Conservation (phyloP, 2,797 vertebrate genomes). For the Peromyscus aztecus region DNA sequence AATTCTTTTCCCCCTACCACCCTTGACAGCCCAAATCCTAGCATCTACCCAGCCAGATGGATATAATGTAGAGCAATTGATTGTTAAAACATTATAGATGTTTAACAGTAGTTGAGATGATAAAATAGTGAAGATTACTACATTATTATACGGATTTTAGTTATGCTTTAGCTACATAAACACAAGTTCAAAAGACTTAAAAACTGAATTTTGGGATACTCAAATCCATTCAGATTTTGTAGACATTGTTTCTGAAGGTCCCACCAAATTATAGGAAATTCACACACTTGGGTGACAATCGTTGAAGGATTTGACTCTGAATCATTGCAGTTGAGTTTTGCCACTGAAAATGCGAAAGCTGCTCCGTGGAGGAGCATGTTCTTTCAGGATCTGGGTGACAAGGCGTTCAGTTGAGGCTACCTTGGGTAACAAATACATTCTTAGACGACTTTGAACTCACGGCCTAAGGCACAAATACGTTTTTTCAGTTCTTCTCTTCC, state of each 20-base stretch:
- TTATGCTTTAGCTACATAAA: conserved; percentile 8
- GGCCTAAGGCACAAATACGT: background rate
- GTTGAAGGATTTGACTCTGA: background rate
- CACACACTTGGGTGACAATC: background rate
- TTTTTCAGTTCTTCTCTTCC: background rate
- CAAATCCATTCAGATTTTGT: background rate
- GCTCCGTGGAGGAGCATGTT: background rate
- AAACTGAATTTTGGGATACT: background rate
- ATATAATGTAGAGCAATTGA: background rate
- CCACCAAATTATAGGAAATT: conserved; percentile 6
- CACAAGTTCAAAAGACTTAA: background rate
- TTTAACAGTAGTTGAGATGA: background rate
- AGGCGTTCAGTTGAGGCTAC: background rate
- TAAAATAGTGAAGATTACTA: background rate
- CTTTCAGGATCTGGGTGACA: conserved; percentile 26
- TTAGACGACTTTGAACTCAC: conserved; percentile 43
- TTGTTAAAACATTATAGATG: background rate
- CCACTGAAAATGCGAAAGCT: background rate
- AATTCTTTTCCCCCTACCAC: background rate
- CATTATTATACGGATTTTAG: background rate
- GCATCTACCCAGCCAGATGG: background rate
- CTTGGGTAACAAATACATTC: conserved; percentile 28
- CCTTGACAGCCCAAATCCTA: background rate
- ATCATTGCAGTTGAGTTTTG: background rate
- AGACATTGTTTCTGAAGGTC: background rate